Percentiles rank a stretch among this genome's conserved stretches.
Conservation (phyloP, 2,888 invertebrate species). For the Temnothorax ravouxi region DNA sequence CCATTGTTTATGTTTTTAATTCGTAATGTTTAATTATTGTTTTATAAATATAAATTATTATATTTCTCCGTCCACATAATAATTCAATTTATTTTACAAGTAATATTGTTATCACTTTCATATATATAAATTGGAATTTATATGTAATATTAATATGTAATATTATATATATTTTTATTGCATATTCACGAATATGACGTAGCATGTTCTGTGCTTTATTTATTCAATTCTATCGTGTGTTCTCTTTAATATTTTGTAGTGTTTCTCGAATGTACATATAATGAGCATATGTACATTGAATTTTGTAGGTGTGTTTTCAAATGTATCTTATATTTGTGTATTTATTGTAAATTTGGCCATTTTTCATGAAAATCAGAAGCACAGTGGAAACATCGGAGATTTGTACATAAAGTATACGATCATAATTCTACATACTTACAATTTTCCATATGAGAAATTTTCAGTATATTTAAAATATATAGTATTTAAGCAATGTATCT, state of each 20-base stretch:
- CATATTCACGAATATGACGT: not conserved
- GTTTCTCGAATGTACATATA: not conserved
- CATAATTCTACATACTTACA: slow-evolving; percentile 11
- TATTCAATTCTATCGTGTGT: slow-evolving; percentile 22
- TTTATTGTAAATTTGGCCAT: slow-evolving; percentile 28
- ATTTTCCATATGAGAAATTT: slow-evolving; percentile 12
- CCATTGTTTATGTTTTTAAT: slow-evolving; percentile 42
- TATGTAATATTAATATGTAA: too few species aligned
- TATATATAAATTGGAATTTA: slow-evolving; percentile 6
- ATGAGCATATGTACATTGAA: not conserved
- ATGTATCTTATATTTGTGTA: slow-evolving; percentile 17
- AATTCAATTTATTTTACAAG: slow-evolving; percentile 24
- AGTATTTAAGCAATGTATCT: slow-evolving; percentile 9
- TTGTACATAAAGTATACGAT: slow-evolving; percentile 10
- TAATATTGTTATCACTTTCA: slow-evolving; percentile 25
- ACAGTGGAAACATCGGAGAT: not conserved
- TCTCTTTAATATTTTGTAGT: slow-evolving; percentile 17
- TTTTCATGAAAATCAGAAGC: slow-evolving; percentile 19
- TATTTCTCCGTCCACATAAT: slow-evolving; percentile 66
- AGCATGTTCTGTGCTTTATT: slow-evolving; percentile 30
- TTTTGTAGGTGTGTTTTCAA: not conserved
- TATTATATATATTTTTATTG: slow-evolving; percentile 12
- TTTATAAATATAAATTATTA: slow-evolving; percentile 60
- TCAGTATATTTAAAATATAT: not conserved
- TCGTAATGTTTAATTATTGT: slow-evolving; percentile 37